phyloP scores from a whole-genome alignment of 1,140 invertebrate genomes.

The Olivierus martensii region DNA sequence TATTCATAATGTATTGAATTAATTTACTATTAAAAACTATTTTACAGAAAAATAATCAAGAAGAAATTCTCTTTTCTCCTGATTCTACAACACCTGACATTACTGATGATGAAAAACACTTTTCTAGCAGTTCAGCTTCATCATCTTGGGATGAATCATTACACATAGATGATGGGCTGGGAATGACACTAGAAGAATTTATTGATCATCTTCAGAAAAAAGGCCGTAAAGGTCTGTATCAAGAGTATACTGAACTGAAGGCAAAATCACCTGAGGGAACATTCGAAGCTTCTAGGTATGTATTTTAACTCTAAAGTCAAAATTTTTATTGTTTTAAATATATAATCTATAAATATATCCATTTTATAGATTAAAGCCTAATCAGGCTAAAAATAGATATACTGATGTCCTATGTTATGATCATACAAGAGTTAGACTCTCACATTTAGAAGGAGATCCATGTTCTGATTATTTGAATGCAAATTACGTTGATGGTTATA shows the following conservation, averaged over 20 bases:
- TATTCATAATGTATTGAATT: too few relatives aligned
- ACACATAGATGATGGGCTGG: neutral
- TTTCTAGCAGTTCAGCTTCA: neutral
- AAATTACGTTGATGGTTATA: slow-evolving; percentile 95
- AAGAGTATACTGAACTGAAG: slow-evolving; percentile 65
- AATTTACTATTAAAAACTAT: too few relatives aligned
- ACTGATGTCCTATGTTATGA: slow-evolving; percentile 93
- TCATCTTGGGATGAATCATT: neutral
- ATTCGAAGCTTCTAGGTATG: slow-evolving; percentile 33
- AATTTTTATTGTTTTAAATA: too few relatives aligned
- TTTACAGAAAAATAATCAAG: neutral
- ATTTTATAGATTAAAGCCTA: slow-evolving; percentile 52
- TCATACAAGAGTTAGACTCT: slow-evolving; percentile 75
- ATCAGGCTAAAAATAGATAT: slow-evolving; percentile 86
- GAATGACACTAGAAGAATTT: slow-evolving; percentile 53
- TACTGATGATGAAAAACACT: neutral
- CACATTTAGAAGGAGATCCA: slow-evolving; percentile 51
- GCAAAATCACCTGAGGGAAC: slow-evolving; percentile 65
- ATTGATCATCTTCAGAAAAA: slow-evolving; percentile 55
- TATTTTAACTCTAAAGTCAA: too few relatives aligned
- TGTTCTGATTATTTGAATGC: slow-evolving; percentile 91
- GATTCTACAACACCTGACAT: neutral
- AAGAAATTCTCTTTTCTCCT: neutral
- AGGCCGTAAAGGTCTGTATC: slow-evolving; percentile 60
- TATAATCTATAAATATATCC: slow-evolving; percentile 6